phyloP scores from a whole-genome alignment of 1,140 invertebrate species.

The Araneus ventricosus region DNA sequence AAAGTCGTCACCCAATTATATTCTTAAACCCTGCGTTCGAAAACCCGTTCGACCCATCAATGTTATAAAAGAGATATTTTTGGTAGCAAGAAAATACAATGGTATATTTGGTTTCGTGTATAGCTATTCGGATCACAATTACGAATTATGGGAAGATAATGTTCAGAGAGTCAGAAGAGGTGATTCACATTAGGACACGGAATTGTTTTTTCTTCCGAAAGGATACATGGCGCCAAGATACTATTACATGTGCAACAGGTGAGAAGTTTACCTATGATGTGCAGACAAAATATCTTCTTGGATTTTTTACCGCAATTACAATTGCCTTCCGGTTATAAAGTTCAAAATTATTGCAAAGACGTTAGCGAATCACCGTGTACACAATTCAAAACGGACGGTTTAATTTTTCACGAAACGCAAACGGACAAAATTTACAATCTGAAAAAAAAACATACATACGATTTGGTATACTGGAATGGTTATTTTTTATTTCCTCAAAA shows the following conservation, averaged over 20 bases:
- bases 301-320: too few relatives aligned
- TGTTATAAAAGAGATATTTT: neutral
- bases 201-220: slow-evolving; percentile 35
- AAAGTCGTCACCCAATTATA: neutral
- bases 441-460: neutral
- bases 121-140: slow-evolving; percentile 16
- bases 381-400: too few relatives aligned
- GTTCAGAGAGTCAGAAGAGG: neutral
- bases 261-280: neutral
- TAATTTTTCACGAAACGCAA: too few relatives aligned
- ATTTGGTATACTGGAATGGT: slow-evolving; percentile 10
- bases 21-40: neutral
- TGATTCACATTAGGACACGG: slow-evolving; percentile 1
- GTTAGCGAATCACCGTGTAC: too few relatives aligned
- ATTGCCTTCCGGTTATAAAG: neutral
- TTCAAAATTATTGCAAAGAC: neutral
- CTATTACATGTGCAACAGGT: slow-evolving; percentile 50
- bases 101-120: slow-evolving; percentile 50
- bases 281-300: too few relatives aligned
- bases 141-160: slow-evolving; percentile 26
- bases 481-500: slow-evolving; percentile 20
- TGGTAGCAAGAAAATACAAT: slow-evolving; percentile 19
- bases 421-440: neutral
- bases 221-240: neutral
- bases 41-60: neutral